Evolutionary conservation across 2,797 vertebrate species (phyloP).

Genomic region (Squalus acanthias): DNA sequence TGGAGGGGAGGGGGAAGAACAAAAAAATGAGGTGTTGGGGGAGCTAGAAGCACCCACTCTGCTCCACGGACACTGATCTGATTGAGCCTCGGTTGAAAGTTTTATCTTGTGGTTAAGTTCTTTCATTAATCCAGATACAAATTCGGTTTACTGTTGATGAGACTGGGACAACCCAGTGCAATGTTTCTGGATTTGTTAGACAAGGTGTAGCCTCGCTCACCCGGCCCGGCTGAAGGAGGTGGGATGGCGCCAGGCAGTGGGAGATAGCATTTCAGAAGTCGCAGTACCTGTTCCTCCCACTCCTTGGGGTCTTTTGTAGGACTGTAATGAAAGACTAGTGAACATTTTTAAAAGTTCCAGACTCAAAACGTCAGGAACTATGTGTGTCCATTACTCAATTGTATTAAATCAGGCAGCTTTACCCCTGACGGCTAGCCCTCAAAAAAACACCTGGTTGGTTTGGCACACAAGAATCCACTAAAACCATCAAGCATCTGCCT

Average conservation of each 20-base stretch:
- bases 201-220: background rate
- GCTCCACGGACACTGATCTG: background rate
- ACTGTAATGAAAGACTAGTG: background rate
- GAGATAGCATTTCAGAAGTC: background rate
- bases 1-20: too few species aligned
- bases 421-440: background rate
- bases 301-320: background rate
- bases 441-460: background rate
- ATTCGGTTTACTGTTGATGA: background rate
- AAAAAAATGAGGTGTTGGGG: too few species aligned
- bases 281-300: background rate
- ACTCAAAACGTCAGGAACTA: background rate
- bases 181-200: background rate
- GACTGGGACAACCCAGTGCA: background rate
- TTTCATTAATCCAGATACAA: background rate
- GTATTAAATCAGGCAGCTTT: background rate
- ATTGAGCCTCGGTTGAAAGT: background rate
- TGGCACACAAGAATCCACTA: background rate
- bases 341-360: background rate
- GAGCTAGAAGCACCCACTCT: background rate
- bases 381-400: background rate
- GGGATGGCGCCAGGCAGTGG: background rate
- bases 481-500: background rate
- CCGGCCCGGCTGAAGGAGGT: background rate
- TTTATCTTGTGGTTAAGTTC: background rate